These are phyloP conservation scores for Drosophila paranaensis DNA, from an alignment of 2,888 invertebrate genomes.

Conservation along the genomic window DNA sequence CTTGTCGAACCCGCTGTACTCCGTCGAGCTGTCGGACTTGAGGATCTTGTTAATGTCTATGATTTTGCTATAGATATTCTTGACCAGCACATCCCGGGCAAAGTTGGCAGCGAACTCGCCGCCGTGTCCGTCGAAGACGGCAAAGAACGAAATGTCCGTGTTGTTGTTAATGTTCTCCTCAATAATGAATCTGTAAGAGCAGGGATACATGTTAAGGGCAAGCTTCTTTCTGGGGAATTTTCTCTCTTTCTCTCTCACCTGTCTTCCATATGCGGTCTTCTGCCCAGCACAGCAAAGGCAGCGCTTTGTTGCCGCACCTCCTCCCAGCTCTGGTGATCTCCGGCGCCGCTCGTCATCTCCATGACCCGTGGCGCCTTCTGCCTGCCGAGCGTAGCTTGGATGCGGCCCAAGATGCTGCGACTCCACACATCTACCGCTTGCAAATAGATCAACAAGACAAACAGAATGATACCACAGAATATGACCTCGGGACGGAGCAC, in stretches of 20 bases:
- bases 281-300: conserved; percentile 95
- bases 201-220: neutral
- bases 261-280: conserved; percentile 97
- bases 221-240: no score
- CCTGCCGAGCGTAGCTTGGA: conserved; percentile 83
- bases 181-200: conserved; percentile 88
- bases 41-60: conserved; percentile 90
- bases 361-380: conserved; percentile 77
- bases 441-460: conserved; percentile 91
- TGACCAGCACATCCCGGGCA: conserved; percentile 94
- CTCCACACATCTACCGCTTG: conserved; percentile 94
- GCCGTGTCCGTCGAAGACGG: conserved; percentile 97
- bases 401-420: conserved; percentile 88
- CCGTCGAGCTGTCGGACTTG: conserved; percentile 84
- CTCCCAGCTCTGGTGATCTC: conserved; percentile 90
- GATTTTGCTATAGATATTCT: conserved; percentile 91
- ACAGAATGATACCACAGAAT: conserved; percentile 89
- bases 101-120: conserved; percentile 98
- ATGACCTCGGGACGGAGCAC: conserved; percentile 92
- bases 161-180: conserved; percentile 92
- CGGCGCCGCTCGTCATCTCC: conserved; percentile 70
- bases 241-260: conserved; percentile 84
- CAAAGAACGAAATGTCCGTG: conserved; percentile 94
- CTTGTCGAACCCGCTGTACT: conserved; percentile 75
- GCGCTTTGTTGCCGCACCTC: conserved; percentile 90